phyloP scores from a whole-genome alignment of 1,140 invertebrate species.

The Drosophila pallidifrons region DNA sequence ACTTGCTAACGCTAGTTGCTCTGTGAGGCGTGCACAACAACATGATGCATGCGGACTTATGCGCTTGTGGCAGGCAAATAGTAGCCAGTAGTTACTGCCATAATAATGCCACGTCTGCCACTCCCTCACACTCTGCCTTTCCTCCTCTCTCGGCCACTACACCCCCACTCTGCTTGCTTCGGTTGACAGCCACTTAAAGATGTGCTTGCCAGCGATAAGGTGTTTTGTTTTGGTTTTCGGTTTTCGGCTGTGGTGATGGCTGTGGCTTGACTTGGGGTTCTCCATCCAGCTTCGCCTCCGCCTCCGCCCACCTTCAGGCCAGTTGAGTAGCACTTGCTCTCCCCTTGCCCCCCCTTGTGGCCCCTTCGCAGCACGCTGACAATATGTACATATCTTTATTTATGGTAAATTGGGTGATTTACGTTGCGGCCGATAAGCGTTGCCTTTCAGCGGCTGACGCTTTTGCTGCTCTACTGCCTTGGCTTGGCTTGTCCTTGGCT shows the following conservation, averaged over 20 bases:
- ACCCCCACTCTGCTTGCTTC: conserved; percentile 11
- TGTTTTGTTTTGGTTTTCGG: conserved; percentile 72
- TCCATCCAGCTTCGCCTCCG: not conserved
- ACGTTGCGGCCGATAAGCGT: conserved; percentile 81
- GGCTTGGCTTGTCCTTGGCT: conserved; percentile 50
- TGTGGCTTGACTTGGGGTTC: conserved; percentile 38
- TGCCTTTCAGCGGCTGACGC: conserved; percentile 72
- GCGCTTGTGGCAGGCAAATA: conserved; percentile 28
- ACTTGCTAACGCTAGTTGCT: not conserved
- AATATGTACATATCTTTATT: conserved; percentile 84
- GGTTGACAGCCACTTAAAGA: conserved; percentile 84
- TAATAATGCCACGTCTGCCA: not conserved
- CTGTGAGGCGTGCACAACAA: conserved; percentile 10
- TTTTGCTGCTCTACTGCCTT: conserved; percentile 12
- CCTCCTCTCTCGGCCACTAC: not conserved
- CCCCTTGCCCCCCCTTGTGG: no score
- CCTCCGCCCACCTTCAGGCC: conserved; percentile 2
- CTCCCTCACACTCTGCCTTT: not conserved
- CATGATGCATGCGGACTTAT: conserved; percentile 43
- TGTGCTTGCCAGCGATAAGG: conserved; percentile 76
- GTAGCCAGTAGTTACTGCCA: conserved; percentile 15
- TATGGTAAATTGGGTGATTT: conserved; percentile 84
- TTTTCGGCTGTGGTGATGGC: conserved; percentile 30
- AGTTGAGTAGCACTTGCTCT: conserved; percentile 2
- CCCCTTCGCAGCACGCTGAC: conserved; percentile 50